A percentile compares a stretch with the other conserved stretches of the same genome.
phyloP scores from a whole-genome alignment of 1,140 invertebrate species.

The Zaprionus ornatus region DNA sequence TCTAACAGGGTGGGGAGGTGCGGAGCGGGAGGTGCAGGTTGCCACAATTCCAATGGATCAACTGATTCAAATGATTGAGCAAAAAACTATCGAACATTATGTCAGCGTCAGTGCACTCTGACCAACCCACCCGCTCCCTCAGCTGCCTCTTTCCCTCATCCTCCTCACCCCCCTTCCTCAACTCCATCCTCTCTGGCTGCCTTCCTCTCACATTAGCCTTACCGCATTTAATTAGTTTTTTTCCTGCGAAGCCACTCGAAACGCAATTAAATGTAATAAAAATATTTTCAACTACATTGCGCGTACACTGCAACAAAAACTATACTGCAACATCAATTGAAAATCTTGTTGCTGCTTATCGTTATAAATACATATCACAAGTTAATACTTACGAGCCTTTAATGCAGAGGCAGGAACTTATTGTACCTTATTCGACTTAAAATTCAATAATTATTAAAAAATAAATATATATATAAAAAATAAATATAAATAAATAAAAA shows the following conservation, averaged over 20 bases:
- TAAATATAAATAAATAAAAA: no score
- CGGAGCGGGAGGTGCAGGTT: neutral
- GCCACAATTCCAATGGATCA: neutral
- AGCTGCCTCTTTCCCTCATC: neutral
- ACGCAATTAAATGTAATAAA: slow-evolving; percentile 36
- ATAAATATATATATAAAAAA: no score
- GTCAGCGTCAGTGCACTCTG: neutral
- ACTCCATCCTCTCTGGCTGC: neutral
- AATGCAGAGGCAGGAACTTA: neutral
- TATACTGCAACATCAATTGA: neutral
- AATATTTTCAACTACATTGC: slow-evolving; percentile 5
- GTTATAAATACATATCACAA: neutral
- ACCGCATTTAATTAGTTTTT: slow-evolving; percentile 41
- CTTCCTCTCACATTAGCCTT: slow-evolving; percentile 3
- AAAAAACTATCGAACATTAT: slow-evolving; percentile 12
- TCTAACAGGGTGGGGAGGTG: neutral
- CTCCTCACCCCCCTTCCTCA: no score
- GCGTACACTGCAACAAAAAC: neutral
- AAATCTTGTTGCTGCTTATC: neutral
- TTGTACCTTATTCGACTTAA: neutral
- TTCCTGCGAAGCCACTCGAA: slow-evolving; percentile 11
- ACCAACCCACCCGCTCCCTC: neutral
- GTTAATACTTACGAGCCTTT: neutral
- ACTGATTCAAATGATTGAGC: slow-evolving; percentile 15
- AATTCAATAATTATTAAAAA: no score